phyloP scores from a whole-genome alignment of 2,888 invertebrate species.

The Ferrisia virgata region DNA sequence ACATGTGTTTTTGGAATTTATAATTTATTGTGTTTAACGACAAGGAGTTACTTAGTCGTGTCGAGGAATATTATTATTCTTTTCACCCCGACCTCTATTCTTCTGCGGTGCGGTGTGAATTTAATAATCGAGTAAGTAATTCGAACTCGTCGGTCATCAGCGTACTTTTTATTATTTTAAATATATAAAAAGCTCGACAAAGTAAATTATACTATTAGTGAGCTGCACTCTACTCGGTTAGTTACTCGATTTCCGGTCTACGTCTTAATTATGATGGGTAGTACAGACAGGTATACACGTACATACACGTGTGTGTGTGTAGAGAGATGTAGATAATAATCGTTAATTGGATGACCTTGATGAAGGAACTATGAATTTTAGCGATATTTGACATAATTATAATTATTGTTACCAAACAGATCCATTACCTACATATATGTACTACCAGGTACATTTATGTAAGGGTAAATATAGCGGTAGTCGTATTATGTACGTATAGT shows the following conservation, averaged over 20 bases:
- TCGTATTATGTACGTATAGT: no score
- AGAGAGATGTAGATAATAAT: background rate
- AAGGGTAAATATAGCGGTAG: no score
- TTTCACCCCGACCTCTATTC: no score
- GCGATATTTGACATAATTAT: conserved; percentile 1
- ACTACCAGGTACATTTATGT: no score
- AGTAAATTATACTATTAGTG: background rate
- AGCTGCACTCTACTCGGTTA: background rate
- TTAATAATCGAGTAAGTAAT: no score
- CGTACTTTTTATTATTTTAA: background rate
- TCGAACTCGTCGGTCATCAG: no score
- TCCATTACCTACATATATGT: no score
- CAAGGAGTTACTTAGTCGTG: no score
- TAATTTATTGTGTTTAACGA: no score
- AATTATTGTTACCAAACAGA: background rate
- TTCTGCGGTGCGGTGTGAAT: no score
- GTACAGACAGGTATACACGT: background rate
- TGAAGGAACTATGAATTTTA: background rate
- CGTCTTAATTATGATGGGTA: background rate
- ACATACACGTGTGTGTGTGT: no score
- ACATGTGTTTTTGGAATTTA: background rate
- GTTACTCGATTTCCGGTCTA: background rate
- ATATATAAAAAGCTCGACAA: background rate
- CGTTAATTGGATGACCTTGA: background rate
- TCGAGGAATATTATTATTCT: no score